A percentile compares a stretch with the other conserved stretches of the same genome.
Evolutionary conservation across 2,888 invertebrate species (phyloP).

Genomic region (Lasioglossum leucozonium): DNA sequence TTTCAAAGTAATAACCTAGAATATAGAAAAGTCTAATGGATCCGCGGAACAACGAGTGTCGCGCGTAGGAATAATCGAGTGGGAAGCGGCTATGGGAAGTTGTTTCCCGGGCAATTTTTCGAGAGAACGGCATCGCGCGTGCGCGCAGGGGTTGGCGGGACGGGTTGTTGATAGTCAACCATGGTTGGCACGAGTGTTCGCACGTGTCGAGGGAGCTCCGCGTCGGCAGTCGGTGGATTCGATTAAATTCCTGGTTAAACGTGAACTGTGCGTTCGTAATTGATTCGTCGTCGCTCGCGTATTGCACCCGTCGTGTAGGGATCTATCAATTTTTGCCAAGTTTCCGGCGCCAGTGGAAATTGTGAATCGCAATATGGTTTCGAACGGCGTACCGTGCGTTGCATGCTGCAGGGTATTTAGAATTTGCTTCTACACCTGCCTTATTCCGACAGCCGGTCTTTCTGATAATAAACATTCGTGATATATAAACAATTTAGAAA

Average conservation of each 20-base stretch:
- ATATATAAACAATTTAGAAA: no score
- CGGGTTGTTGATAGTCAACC: constrained; percentile 65
- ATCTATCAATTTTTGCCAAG: neutral
- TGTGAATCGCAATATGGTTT: neutral
- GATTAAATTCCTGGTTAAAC: neutral
- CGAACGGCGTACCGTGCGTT: neutral
- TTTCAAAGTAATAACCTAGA: neutral
- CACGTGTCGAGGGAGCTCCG: constrained; percentile 69
- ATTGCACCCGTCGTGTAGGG: no score
- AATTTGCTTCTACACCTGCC: neutral
- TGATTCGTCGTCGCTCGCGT: neutral
- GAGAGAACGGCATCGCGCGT: neutral
- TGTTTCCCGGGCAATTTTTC: neutral
- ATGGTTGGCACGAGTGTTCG: constrained; percentile 72
- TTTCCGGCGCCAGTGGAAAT: neutral
- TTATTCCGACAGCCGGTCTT: no score
- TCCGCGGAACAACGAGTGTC: neutral
- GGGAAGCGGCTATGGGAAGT: neutral
- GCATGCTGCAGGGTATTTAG: neutral
- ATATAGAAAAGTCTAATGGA: neutral
- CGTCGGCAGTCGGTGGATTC: constrained; percentile 34
- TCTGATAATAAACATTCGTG: no score
- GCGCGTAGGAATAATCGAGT: neutral
- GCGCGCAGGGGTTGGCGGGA: neutral
- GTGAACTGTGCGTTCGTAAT: neutral